Percentiles rank a stretch among this genome's conserved stretches.
Evolutionary conservation across 2,113 vertebrate genomes (phyloP).

Genomic region (Suncus etruscus): DNA sequence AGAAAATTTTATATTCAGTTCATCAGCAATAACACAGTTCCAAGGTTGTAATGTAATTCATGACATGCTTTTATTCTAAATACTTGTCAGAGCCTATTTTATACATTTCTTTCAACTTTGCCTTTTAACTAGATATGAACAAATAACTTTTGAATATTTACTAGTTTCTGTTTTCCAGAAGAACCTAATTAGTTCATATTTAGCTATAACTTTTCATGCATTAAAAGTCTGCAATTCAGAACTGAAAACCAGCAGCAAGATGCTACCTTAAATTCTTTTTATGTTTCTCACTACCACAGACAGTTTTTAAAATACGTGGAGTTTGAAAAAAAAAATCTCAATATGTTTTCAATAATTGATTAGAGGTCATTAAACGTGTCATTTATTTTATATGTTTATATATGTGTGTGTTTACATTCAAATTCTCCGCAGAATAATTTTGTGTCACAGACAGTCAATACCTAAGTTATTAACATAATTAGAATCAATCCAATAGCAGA

Average conservation of each 20-base stretch:
- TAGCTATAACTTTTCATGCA: conserved; percentile 47
- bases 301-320: conserved; percentile 33
- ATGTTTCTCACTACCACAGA: conserved; percentile 39
- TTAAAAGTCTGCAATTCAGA: conserved; percentile 64
- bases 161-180: conserved; percentile 65
- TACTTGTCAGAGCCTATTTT: conserved; percentile 53
- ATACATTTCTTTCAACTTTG: conserved; percentile 55
- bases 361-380: background rate
- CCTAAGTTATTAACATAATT: conserved; percentile 49
- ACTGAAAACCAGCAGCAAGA: background rate
- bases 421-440: conserved; percentile 19
- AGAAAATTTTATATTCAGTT: conserved; percentile 12
- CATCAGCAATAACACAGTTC: conserved; percentile 24
- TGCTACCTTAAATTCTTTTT: background rate
- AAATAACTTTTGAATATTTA: conserved; percentile 78
- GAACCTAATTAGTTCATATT: conserved; percentile 62
- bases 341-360: conserved; percentile 24
- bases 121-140: conserved; percentile 68
- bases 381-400: no score
- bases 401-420: background rate
- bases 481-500: conserved; percentile 48
- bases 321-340: conserved; percentile 15
- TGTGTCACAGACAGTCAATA: conserved; percentile 39
- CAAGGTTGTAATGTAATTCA: conserved; percentile 51
- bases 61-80: conserved; percentile 63